phyloP scores from a whole-genome alignment of 2,888 invertebrate genomes.

The Rhorus exstirpatorius region DNA sequence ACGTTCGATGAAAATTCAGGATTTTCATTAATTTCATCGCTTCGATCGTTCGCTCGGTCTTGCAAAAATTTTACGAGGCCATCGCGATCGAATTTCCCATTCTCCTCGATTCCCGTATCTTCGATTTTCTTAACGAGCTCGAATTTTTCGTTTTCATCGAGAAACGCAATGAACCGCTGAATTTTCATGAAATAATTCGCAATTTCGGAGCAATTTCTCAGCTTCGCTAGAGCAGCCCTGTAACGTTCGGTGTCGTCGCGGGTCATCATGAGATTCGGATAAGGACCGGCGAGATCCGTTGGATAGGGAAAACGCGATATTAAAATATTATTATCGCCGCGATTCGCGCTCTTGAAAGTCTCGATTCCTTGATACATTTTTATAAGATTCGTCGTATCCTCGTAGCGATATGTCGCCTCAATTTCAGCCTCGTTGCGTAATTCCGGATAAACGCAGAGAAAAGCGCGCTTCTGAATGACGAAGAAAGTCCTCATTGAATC shows the following conservation, averaged over 20 bases:
- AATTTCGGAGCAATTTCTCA: conserved; percentile 69
- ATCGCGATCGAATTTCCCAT: conserved; percentile 33
- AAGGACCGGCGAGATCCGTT: conserved; percentile 67
- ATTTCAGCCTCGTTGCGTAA: conserved; percentile 79
- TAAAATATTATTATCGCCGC: conserved; percentile 67
- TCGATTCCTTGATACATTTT: conserved; percentile 79
- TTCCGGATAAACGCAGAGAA: conserved; percentile 80
- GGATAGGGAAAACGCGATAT: conserved; percentile 79
- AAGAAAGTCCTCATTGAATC: conserved; percentile 75
- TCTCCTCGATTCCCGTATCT: conserved; percentile 33
- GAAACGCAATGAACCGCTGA: conserved; percentile 21
- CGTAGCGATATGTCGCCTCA: conserved; percentile 77
- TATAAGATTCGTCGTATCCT: conserved; percentile 73
- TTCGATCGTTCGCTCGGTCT: conserved; percentile 15
- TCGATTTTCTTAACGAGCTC: conserved; percentile 68
- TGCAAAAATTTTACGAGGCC: conserved; percentile 64
- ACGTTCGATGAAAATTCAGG: too few species aligned
- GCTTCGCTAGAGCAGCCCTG: conserved; percentile 74
- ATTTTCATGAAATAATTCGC: conserved; percentile 66
- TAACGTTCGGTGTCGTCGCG: conserved; percentile 76
- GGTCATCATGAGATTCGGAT: conserved; percentile 79
- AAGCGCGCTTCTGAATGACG: conserved; percentile 79
- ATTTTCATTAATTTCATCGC: neutral
- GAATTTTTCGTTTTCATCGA: conserved; percentile 23
- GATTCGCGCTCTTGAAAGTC: conserved; percentile 77